A percentile compares a stretch with the other conserved stretches of the same genome.
phyloP scores from a whole-genome alignment of 2,113 vertebrate species.

The Parus major region DNA sequence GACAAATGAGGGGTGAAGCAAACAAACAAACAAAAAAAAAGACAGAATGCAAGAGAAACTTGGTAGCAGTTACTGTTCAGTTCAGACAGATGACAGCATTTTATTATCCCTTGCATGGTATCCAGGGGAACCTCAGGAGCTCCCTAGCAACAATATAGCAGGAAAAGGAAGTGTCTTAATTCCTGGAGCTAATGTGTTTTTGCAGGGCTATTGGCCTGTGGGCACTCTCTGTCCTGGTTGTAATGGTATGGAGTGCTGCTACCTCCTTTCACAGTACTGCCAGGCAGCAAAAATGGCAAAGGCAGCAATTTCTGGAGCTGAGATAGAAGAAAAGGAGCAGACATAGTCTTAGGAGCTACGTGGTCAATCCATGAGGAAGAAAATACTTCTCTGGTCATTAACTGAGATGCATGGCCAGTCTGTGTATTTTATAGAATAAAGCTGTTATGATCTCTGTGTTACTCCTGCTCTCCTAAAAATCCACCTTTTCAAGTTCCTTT shows the following conservation, averaged over 20 bases:
- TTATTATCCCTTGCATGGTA: slow-evolving; percentile 9
- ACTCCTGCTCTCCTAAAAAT: not conserved
- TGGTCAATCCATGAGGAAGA: not conserved
- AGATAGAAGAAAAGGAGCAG: not conserved
- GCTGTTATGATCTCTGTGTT: not conserved
- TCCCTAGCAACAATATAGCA: slow-evolving; percentile 34
- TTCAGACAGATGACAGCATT: not conserved
- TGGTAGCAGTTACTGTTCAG: not conserved
- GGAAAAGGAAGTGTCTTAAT: not conserved
- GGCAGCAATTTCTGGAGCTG: not conserved
- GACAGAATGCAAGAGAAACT: not conserved
- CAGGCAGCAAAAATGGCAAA: not conserved
- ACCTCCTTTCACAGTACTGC: not conserved
- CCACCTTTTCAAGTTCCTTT: not conserved
- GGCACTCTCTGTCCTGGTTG: not conserved
- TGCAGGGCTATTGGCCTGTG: not conserved
- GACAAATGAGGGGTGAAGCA: not conserved
- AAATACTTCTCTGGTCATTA: not conserved
- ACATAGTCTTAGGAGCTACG: accelerated
- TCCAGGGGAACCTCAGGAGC: slow-evolving; percentile 32
- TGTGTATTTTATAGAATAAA: not conserved
- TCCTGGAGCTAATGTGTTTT: not conserved
- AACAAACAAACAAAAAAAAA: not conserved
- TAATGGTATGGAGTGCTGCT: not conserved
- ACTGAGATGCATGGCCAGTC: not conserved